Base-by-base conservation (phyloP, 2,797 vertebrate genomes). In the Buceros bicornis region DNA sequence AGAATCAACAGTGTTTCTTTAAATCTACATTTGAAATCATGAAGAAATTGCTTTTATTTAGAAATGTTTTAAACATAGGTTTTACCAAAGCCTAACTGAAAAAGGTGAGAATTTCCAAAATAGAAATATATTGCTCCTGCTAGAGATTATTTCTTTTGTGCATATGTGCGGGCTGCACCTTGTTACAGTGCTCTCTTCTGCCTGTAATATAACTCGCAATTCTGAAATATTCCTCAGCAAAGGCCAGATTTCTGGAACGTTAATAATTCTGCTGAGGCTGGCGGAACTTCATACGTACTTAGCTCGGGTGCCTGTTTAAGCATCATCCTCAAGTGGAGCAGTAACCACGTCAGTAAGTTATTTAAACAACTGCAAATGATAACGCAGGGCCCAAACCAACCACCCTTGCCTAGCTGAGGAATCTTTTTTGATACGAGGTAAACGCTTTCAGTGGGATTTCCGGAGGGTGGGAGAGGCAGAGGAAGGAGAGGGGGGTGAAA, bases 21-120 rank as follows among this genome's bases (percentile, higher is more conserved):
- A 88, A 90, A 42, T 54, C 60, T 86, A 35, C 16, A 61, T 92
- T 33, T 93, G 24, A 62, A 94, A 70, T 83, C n/a, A 74, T 65
- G 73, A 81, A 91, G 62, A 82, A 94, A 48, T 45, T 92, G n/a
- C 35, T 96, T 92, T 93, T 71, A 79, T 89, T 73, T 94, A 64
- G 67, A 95, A 97, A 61, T 89, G 37, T 61, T 90, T 65, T 84
- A 86, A 28, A 22, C 8, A 26, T 45, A 57, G 31, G 22, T 91
- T 61, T 78, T 64, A 45, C 28, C 58, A 73, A 94, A 76, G 61
- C 37, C 40, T 56, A 28, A 31, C 29, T 16, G 24, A 58, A 43
- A 60, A 45, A 40, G 7, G 2, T 73, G 24, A 66, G 8, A 56
- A 56, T 90, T 77, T 86, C 33, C 13, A n/a, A 82, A 95, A 72